Percentiles rank a stretch among this genome's conserved stretches.
Evolutionary conservation across 2,888 invertebrate genomes (phyloP).

Genomic region (Macaria notata): DNA sequence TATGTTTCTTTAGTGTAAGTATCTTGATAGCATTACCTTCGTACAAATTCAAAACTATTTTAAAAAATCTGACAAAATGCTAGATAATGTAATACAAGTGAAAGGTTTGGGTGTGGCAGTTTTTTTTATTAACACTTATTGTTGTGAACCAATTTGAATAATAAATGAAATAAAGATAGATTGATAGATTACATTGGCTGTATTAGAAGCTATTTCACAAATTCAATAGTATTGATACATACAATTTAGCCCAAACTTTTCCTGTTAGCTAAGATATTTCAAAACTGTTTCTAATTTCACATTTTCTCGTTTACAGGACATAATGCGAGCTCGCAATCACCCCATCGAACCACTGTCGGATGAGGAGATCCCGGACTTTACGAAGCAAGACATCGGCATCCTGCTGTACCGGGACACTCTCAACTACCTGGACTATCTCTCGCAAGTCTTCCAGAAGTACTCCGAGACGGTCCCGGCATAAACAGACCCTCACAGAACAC

Average conservation of each 20-base stretch:
- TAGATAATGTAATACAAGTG: no score
- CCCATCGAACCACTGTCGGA: slow-evolving; percentile 53
- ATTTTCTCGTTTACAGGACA: slow-evolving; percentile 54
- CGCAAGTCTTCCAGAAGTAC: slow-evolving; percentile 62
- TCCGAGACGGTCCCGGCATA: slow-evolving; percentile 36
- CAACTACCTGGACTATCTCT: slow-evolving; percentile 66
- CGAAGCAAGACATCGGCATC: slow-evolving; percentile 46
- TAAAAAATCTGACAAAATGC: not conserved
- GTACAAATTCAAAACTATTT: not conserved
- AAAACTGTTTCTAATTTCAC: slow-evolving; percentile 4
- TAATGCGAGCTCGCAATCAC: slow-evolving; percentile 61
- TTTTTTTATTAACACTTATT: no score
- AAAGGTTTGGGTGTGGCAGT: no score
- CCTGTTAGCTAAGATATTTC: not conserved
- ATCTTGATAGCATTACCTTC: slow-evolving; percentile 13
- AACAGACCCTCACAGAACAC: slow-evolving; percentile 26
- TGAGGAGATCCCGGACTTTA: slow-evolving; percentile 57
- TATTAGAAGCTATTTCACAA: no score
- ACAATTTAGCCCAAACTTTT: not conserved
- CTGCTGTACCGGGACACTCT: slow-evolving; percentile 68
- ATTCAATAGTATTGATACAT: no score
- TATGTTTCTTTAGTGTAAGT: slow-evolving; percentile 86
- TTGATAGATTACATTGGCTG: no score
- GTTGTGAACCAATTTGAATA: no score
- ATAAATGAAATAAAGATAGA: no score